phyloP scores from a whole-genome alignment of 2,797 vertebrate genomes.

The Sarcophilus harrisii region DNA sequence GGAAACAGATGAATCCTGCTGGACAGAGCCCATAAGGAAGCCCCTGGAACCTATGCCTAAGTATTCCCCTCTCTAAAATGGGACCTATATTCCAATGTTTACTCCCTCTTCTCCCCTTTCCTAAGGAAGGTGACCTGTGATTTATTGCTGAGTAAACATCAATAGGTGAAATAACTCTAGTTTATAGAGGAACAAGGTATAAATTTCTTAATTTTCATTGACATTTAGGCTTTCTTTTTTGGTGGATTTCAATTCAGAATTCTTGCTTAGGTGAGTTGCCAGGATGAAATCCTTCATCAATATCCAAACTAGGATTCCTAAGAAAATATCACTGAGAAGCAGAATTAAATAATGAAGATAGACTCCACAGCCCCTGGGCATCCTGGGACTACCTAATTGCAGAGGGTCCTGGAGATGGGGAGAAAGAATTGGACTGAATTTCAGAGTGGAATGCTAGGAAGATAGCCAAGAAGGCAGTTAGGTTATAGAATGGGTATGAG shows the following conservation, averaged over 20 bases:
- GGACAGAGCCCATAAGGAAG: neutral
- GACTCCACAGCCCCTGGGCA: neutral
- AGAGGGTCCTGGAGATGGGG: neutral
- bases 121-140: neutral
- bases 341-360: neutral
- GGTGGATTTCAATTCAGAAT: neutral
- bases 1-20: too few relatives aligned
- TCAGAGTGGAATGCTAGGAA: neutral
- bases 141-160: neutral
- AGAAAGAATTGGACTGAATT: neutral
- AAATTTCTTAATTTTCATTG: neutral
- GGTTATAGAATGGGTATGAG: neutral
- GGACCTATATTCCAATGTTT: neutral
- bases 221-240: neutral
- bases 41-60: neutral
- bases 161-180: neutral
- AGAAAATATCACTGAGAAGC: neutral
- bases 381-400: neutral
- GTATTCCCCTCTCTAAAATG: conserved; percentile 7
- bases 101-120: neutral
- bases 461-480: neutral
- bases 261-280: neutral
- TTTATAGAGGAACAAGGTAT: neutral
- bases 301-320: neutral
- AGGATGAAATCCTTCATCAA: neutral